Percentiles rank a stretch among this genome's conserved stretches.
These are phyloP conservation scores for Calypte anna DNA, from an alignment of 2,113 vertebrate genomes.

Conservation along the genomic window DNA sequence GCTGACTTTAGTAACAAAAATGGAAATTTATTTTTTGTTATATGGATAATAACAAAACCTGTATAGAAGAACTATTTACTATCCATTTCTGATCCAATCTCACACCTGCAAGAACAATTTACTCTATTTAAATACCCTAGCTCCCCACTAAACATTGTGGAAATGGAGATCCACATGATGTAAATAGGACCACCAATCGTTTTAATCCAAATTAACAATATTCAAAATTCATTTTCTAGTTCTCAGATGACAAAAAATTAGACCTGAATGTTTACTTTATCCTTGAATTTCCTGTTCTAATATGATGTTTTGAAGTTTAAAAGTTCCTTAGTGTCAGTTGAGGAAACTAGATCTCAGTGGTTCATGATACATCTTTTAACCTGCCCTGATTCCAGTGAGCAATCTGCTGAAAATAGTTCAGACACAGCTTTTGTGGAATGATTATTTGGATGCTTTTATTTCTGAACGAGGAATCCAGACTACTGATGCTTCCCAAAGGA, in stretches of 20 bases:
- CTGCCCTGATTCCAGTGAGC: constrained; percentile 13
- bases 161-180: not conserved
- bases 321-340: rapidly evolving
- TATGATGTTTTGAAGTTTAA: not conserved
- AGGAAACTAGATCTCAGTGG: not conserved
- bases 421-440: constrained; percentile 25
- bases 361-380: not conserved
- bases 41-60: not conserved
- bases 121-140: not conserved
- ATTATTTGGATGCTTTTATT: constrained; percentile 28
- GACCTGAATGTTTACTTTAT: not conserved
- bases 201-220: not conserved
- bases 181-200: not conserved
- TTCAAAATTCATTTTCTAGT: not conserved
- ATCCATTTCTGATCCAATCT: not conserved
- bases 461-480: constrained; percentile 26
- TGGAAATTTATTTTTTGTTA: not conserved
- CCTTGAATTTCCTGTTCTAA: not conserved
- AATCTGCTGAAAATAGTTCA: constrained; percentile 29
- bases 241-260: not conserved
- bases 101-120: not conserved
- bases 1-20: not conserved
- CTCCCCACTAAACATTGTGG: not conserved
- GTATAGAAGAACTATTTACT: not conserved
- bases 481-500: constrained; percentile 30